A percentile compares a stretch with the other conserved stretches of the same genome.
Evolutionary conservation across 2,888 invertebrate species (phyloP).

Genomic region (Dascillus cervinus): DNA sequence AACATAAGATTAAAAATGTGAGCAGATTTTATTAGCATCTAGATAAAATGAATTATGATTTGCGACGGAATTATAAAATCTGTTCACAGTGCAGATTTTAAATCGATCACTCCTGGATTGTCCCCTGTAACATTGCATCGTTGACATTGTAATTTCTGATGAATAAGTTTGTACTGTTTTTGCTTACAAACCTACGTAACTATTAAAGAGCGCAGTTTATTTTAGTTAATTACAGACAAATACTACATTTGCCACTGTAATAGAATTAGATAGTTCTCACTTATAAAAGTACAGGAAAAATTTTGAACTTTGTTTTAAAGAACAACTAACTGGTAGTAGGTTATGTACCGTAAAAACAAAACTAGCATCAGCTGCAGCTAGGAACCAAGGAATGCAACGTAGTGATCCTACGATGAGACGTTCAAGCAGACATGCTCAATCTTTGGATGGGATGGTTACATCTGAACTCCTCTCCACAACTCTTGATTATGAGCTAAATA

Average conservation of each 20-base stretch:
- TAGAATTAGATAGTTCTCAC: conserved; percentile 5
- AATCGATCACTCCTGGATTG: too few species aligned
- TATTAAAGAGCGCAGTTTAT: too few species aligned
- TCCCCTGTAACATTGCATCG: too few species aligned
- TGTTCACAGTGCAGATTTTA: too few species aligned
- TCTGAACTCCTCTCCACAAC: conserved; percentile 20
- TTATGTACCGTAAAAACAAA: conserved; percentile 40
- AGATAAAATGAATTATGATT: too few species aligned
- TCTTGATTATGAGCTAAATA: conserved; percentile 37
- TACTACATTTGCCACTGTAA: too few species aligned
- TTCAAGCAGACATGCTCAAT: conserved; percentile 21
- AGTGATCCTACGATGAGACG: conserved; percentile 22
- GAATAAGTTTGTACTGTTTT: too few species aligned
- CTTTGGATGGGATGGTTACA: conserved; percentile 19
- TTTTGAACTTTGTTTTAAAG: conserved; percentile 12
- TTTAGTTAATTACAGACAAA: too few species aligned
- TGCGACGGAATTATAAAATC: too few species aligned
- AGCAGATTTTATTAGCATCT: conserved; percentile 8
- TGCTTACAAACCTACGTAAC: too few species aligned
- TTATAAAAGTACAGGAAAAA: conserved; percentile 2
- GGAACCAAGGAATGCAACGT: conserved; percentile 21
- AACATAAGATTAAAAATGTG: conserved; percentile 3
- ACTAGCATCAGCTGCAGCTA: conserved; percentile 33
- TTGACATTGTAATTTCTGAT: too few species aligned
- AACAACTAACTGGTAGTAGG: conserved; percentile 32